Percentiles rank a stretch among this genome's conserved stretches.
Evolutionary conservation across 2,888 invertebrate species (phyloP).

Genomic region (Andrena bicolor): DNA sequence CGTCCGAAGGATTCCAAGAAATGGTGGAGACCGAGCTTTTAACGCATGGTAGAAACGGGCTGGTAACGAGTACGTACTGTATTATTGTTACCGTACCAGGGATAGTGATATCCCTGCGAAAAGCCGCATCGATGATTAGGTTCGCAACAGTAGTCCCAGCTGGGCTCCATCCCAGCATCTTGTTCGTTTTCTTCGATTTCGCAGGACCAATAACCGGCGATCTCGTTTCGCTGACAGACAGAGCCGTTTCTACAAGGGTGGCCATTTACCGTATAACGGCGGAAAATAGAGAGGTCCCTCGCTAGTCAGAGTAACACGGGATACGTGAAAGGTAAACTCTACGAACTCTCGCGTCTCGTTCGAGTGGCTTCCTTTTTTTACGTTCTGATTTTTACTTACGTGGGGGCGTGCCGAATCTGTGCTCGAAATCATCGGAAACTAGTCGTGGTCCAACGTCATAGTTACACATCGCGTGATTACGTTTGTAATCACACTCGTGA

Average conservation of each 20-base stretch:
- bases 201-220: conserved; percentile 94
- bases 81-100: conserved; percentile 87
- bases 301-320: conserved; percentile 26
- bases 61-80: background rate
- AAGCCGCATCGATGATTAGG: conserved; percentile 94
- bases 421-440: conserved; percentile 4
- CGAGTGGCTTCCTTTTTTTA: no score
- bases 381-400: conserved; percentile 42
- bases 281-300: conserved; percentile 86
- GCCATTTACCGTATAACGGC: conserved; percentile 93
- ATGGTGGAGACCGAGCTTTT: no score
- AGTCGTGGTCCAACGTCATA: background rate
- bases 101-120: conserved; percentile 92
- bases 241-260: conserved; percentile 91
- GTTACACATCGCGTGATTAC: background rate
- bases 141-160: conserved; percentile 95
- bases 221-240: conserved; percentile 90
- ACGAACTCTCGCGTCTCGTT: background rate
- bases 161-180: conserved; percentile 81
- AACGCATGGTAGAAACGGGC: no score
- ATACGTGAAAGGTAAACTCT: background rate
- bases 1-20: background rate
- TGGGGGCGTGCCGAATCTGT: background rate
- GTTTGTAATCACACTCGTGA: conserved; percentile 1
- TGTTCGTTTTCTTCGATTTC: conserved; percentile 90